Base-by-base conservation (phyloP, 2,797 vertebrate species). In the Enteromius argenteus region DNA sequence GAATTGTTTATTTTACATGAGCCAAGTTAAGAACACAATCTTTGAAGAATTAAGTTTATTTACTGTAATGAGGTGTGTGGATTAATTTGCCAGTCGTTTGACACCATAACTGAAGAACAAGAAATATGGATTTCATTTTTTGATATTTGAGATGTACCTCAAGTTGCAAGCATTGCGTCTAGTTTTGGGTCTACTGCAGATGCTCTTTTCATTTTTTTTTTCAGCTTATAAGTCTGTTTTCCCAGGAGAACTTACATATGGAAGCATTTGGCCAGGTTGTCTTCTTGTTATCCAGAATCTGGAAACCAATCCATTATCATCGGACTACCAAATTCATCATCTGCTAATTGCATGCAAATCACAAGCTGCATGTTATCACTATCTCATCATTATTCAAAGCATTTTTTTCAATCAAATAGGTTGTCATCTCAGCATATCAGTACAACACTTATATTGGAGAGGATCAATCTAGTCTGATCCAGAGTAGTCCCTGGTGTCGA, bases 331-430 rank as follows among this genome's bases (percentile, higher is more conserved):
- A 42, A 74, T 83, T 86, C 68, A 75, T 83, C 76, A 32, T 60
- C 23, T 49, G 27, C 27, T 78, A 71, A 79, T 64, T 72, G 35
- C 74, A 64, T 53, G 56, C 67, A 74, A 37, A 83, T 79, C 58
- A 74, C 74, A 74, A 73, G 35, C 35, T 66, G 60, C 72, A 30
- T 66, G 44, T 58, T 42, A 42, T 80, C 44, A 67, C 9, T 10
- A 66, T 73, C 67, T 79, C 44, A 58, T 83, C 69, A 56, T 78
- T 49, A 86, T 82, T 86, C 80, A 60, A 17, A 71, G 8, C 58
- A 42, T 60, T 82, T 83, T 79, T 83, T 62, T 27, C 60, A 79
- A 49, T 79, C 49, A 74, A 27, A 23, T 58, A 64, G 35, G 67
- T 66, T 62, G 37, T 32, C 58, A 74, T 35, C 23, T 58, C 21